Conservation (phyloP, 2,113 vertebrate genomes). For the Dromiciops gliroides region DNA sequence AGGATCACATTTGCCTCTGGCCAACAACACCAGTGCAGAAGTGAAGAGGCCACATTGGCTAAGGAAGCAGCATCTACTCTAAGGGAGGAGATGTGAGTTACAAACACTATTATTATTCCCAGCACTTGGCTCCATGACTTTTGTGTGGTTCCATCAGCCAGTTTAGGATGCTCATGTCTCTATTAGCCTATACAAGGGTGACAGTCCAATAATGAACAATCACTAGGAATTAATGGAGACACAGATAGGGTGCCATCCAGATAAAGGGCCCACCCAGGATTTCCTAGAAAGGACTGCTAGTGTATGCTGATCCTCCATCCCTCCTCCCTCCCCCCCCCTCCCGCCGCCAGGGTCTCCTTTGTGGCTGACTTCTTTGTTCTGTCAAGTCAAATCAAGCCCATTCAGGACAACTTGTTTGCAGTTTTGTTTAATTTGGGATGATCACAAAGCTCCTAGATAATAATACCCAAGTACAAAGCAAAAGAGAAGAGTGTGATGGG, state of each 20-base stretch:
- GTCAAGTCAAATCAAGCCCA: neutral
- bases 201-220: neutral
- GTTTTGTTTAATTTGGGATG: neutral
- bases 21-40: neutral
- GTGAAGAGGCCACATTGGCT: no score
- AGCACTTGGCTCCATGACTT: neutral
- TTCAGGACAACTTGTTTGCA: neutral
- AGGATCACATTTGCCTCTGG: neutral
- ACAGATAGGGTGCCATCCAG: neutral
- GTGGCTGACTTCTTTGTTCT: slow-evolving; percentile 3
- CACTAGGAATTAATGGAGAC: neutral
- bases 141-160: neutral
- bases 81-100: neutral
- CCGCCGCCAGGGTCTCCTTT: neutral
- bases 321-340: no score
- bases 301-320: neutral
- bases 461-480: neutral
- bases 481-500: neutral
- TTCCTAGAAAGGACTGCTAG: neutral
- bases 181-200: neutral
- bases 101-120: neutral
- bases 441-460: neutral
- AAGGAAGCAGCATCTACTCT: no score
- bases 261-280: slow-evolving; percentile 39
- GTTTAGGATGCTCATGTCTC: neutral